Base-by-base conservation (phyloP, 2,797 vertebrate species). In the Lagocephalus sceleratus region DNA sequence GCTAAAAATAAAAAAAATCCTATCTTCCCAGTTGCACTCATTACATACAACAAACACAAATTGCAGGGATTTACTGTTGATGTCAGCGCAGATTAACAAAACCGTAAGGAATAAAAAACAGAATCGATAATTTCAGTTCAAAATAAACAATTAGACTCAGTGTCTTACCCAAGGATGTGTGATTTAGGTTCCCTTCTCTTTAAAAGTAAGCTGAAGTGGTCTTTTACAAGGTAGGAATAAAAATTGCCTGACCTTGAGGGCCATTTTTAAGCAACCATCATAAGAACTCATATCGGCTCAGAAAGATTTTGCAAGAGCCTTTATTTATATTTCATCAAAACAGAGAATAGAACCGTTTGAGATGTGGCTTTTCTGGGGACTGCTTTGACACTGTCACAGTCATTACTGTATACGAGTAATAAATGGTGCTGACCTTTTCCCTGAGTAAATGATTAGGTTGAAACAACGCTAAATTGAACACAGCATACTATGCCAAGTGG, bases 21-120 rank as follows among this genome's bases (percentile, higher is more conserved):
- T 44, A 49, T 44, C 40, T 35, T 68, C 61, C 73, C 60, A 58
- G 48, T 65, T 58, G 54, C 64, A 52, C 66, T 82, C 53, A 73
- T 78, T 75, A 78, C 63, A 23, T 48, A n/a, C 26, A 29, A 29
- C 11, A 29, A 29, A 26, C 25, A 26, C 6, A 8, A 26, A 26
- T 26, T n/a, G n/a, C n/a, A n/a, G n/a, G n/a, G n/a, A n/a, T n/a
- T n/a, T n/a, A n/a, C 25, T 26, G 26, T 29, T 9, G 26, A 10
- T 29, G 26, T 29, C n/a, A 29, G 5, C 26, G 11, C 26, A 29
- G 9, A 29, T 29, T 29, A 29, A 10, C 26, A 29, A 10, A 29
- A 29, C 6, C 26, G 9, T 9, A 29, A 35, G 32, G 32, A 35
- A 35, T 14, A 35, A 35, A n/a, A 35, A 35, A 11, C 29, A 29